Conservation (phyloP, 2,797 vertebrate species). For the Coranthus polyacanthus region DNA sequence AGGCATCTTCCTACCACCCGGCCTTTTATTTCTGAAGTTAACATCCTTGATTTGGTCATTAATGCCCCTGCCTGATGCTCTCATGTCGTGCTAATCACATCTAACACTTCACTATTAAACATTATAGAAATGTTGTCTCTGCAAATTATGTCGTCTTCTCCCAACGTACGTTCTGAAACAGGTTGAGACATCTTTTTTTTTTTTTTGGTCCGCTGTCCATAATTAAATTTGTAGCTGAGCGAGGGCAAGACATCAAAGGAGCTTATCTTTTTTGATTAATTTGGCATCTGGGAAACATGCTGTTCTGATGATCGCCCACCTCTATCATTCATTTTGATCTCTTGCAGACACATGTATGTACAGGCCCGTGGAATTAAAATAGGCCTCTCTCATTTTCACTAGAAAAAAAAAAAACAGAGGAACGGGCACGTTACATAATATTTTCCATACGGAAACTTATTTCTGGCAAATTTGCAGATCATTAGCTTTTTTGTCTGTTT, state of each 20-base stretch:
- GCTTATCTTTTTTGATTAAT: slow-evolving; percentile 11
- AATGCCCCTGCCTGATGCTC: too few relatives aligned
- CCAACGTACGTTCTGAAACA: too few relatives aligned
- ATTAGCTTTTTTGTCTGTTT: slow-evolving; percentile 15
- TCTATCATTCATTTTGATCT: background rate
- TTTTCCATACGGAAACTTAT: slow-evolving; percentile 50
- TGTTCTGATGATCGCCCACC: background rate
- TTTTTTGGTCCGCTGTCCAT: too few relatives aligned
- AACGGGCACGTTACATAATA: slow-evolving; percentile 47
- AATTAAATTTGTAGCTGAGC: too few relatives aligned
- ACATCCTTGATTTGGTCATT: too few relatives aligned
- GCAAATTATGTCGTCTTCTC: too few relatives aligned
- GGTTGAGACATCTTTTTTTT: too few relatives aligned
- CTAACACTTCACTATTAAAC: too few relatives aligned
- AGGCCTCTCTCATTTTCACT: slow-evolving; percentile 35
- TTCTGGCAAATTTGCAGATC: slow-evolving; percentile 59
- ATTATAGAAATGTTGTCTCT: too few relatives aligned
- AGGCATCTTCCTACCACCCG: too few relatives aligned
- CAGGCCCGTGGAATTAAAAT: slow-evolving; percentile 24
- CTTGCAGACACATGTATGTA: slow-evolving; percentile 17
- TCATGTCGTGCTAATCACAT: too few relatives aligned
- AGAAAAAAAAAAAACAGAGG: background rate
- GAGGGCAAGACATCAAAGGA: slow-evolving; percentile 2
- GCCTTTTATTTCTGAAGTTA: too few relatives aligned
- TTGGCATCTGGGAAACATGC: background rate